Evolutionary conservation across 1,140 invertebrate genomes (phyloP).

Genomic region (Amphibalanus amphitrite): DNA sequence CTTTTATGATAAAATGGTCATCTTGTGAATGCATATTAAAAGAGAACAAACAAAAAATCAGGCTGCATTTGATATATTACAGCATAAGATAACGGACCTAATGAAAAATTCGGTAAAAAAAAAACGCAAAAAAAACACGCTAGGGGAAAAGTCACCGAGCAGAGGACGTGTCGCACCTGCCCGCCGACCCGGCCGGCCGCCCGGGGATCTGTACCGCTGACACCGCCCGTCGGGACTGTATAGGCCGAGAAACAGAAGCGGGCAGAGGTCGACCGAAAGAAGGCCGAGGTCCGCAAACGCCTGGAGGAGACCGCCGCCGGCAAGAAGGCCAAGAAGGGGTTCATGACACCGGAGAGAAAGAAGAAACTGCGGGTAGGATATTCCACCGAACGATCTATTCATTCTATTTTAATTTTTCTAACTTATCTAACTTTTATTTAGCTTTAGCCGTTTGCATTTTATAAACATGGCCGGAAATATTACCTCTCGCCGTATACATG

Average conservation of each 20-base stretch:
- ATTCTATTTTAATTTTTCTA: conserved; percentile 5
- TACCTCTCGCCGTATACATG: conserved; percentile 11
- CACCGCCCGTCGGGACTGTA: too few relatives aligned
- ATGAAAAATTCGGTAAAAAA: too few relatives aligned
- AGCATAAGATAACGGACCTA: too few relatives aligned
- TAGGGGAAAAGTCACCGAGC: too few relatives aligned
- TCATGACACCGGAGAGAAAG: conserved; percentile 96
- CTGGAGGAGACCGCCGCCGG: conserved; percentile 88
- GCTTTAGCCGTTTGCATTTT: conserved; percentile 1
- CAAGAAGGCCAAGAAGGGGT: conserved; percentile 95
- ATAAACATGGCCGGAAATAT: neutral
- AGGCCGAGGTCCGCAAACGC: conserved; percentile 84
- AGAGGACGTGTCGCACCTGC: too few relatives aligned
- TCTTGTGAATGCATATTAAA: too few relatives aligned
- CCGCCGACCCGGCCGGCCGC: too few relatives aligned
- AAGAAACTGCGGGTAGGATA: conserved; percentile 71
- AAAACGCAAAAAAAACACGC: too few relatives aligned
- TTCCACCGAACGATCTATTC: neutral
- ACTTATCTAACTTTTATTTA: conserved; percentile 10
- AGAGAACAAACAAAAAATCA: too few relatives aligned
- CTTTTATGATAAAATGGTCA: too few relatives aligned
- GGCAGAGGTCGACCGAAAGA: conserved; percentile 82
- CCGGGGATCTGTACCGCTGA: too few relatives aligned
- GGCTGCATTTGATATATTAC: too few relatives aligned
- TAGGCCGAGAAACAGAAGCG: conserved; percentile 74